These are phyloP conservation scores for Corythornis leucogaster DNA, from an alignment of 2,797 vertebrate genomes.

Conservation along the genomic window DNA sequence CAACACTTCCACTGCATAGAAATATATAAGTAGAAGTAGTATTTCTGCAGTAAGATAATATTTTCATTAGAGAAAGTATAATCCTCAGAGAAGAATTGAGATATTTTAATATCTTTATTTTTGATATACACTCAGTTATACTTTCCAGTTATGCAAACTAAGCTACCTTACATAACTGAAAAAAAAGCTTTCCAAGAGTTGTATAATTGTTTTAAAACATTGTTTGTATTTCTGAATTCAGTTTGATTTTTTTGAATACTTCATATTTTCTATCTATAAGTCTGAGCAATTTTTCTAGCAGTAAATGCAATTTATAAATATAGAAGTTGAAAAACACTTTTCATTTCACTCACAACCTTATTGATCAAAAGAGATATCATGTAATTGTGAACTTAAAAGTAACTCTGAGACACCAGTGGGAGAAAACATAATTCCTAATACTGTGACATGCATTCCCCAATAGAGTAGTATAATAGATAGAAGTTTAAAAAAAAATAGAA, in stretches of 20 bases:
- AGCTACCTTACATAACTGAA: background rate
- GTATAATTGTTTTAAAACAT: background rate
- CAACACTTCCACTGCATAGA: background rate
- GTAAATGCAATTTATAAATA: background rate
- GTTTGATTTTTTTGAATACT: background rate
- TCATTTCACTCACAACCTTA: background rate
- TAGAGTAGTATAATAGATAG: background rate
- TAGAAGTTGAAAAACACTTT: background rate
- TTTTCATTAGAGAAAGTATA: background rate
- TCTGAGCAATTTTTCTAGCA: background rate
- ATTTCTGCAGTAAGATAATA: background rate
- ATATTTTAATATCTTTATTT: background rate
- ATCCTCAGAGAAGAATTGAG: background rate
- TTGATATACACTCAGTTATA: background rate
- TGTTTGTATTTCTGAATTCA: background rate
- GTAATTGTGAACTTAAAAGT: background rate
- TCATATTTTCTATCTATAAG: background rate
- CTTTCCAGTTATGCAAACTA: background rate
- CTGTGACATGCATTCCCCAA: background rate
- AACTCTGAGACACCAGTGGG: background rate
- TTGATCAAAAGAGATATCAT: background rate
- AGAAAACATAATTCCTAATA: background rate
- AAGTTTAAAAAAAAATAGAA: background rate
- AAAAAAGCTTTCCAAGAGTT: background rate
- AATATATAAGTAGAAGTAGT: background rate